Evolutionary conservation across 1,140 invertebrate genomes (phyloP).

Genomic region (Helicoverpa zea): DNA sequence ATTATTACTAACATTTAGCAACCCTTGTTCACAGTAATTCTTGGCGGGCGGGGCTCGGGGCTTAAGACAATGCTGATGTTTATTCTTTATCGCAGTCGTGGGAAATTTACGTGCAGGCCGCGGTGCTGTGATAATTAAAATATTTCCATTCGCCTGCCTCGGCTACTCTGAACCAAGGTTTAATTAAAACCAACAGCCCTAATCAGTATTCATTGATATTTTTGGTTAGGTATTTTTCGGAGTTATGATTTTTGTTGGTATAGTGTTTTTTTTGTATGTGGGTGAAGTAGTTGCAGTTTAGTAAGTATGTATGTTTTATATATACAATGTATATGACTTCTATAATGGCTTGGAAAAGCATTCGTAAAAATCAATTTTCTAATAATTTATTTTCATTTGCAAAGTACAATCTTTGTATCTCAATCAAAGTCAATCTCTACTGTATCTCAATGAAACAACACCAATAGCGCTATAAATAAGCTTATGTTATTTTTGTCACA

Average conservation of each 20-base stretch:
- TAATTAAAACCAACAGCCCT: slow-evolving; percentile 73
- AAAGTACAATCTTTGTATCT: too few relatives aligned
- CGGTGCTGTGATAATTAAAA: slow-evolving; percentile 79
- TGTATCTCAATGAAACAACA: neutral
- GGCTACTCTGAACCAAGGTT: slow-evolving; percentile 50
- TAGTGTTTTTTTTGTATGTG: neutral
- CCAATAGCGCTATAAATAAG: neutral
- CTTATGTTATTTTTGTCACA: too few relatives aligned
- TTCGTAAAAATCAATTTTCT: too few relatives aligned
- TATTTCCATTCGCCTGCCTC: slow-evolving; percentile 75
- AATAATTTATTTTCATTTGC: neutral
- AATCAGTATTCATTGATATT: slow-evolving; percentile 62
- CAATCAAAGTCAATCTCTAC: too few relatives aligned
- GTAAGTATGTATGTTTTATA: too few relatives aligned
- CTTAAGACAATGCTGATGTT: slow-evolving; percentile 82
- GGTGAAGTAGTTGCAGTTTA: too few relatives aligned
- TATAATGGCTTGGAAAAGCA: too few relatives aligned
- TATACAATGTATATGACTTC: too few relatives aligned
- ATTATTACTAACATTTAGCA: slow-evolving; percentile 52
- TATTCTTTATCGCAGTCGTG: slow-evolving; percentile 86
- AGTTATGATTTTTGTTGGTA: neutral
- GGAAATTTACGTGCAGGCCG: slow-evolving; percentile 79
- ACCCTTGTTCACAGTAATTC: slow-evolving; percentile 76
- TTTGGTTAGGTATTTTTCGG: slow-evolving; percentile 16
- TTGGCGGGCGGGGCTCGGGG: slow-evolving; percentile 61